A percentile compares a stretch with the other conserved stretches of the same genome.
These are phyloP conservation scores for Colistium nudipinnis DNA, from an alignment of 2,113 vertebrate genomes.

Conservation along the genomic window DNA sequence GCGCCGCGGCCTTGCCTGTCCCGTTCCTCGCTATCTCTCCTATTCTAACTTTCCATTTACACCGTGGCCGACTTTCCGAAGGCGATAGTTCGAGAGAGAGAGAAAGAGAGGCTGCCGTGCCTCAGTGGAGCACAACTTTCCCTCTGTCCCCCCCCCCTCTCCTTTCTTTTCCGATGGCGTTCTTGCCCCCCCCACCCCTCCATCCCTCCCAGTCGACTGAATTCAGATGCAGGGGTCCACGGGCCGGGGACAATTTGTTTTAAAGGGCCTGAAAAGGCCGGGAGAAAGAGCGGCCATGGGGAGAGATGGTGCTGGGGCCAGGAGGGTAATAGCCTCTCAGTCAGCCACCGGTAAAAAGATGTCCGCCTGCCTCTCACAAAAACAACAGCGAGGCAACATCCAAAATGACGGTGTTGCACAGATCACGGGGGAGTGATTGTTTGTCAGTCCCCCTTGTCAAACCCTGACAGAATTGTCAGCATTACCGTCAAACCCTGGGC, in stretches of 20 bases:
- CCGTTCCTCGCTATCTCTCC: constrained; percentile 28
- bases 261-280: constrained; percentile 23
- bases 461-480: neutral
- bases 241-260: constrained; percentile 17
- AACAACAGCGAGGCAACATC: constrained; percentile 44
- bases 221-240: constrained; percentile 46
- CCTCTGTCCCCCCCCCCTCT: constrained; percentile 2
- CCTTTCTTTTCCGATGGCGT: neutral
- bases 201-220: constrained; percentile 36
- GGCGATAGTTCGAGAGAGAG: constrained; percentile 40
- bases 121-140: constrained; percentile 50
- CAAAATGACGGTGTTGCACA: too few species aligned
- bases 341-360: constrained; percentile 63
- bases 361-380: constrained; percentile 43
- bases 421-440: too few species aligned
- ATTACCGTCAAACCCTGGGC: neutral
- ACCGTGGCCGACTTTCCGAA: constrained; percentile 25
- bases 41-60: constrained; percentile 35
- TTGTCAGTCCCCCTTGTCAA: neutral
- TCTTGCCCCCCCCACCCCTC: neutral
- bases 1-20: constrained; percentile 8
- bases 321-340: constrained; percentile 67
- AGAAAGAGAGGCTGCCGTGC: constrained; percentile 38
- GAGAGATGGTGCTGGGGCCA: constrained; percentile 41
- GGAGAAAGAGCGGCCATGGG: constrained; percentile 42